Evolutionary conservation across 53 echinoderm and acorn worm genomes (phyloP).

Genomic region (Temnopleurus reevesii): DNA sequence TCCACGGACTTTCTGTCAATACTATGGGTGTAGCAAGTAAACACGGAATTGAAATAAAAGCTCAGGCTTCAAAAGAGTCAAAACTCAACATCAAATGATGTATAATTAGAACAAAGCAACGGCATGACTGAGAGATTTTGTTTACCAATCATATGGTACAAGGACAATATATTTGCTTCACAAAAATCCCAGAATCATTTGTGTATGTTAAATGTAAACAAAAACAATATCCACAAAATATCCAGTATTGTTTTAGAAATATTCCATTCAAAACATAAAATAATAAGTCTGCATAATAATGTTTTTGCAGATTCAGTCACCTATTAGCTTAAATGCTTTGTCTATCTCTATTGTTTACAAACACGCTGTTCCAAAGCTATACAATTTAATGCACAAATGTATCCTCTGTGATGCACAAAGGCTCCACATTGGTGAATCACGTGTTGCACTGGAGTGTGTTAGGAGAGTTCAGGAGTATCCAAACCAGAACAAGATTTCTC

Average conservation of each 20-base stretch:
- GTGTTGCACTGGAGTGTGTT: neutral
- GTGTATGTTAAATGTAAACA: no score
- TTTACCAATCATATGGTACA: neutral
- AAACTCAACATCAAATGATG: neutral
- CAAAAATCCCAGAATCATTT: neutral
- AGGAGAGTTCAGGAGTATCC: neutral
- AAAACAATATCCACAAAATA: neutral
- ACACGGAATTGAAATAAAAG: neutral
- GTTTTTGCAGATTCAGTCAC: neutral
- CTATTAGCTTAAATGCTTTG: neutral
- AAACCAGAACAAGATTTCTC: neutral
- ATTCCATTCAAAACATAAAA: neutral
- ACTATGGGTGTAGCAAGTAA: slow-evolving; percentile 9
- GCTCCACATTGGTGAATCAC: neutral
- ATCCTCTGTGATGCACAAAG: neutral
- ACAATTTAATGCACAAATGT: neutral
- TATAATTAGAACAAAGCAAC: neutral
- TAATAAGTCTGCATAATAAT: neutral
- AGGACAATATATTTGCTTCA: neutral
- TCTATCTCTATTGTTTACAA: neutral
- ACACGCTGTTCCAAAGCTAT: no score
- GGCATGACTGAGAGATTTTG: neutral
- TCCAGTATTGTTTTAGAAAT: neutral
- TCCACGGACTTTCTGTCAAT: neutral
- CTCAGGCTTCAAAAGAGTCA: neutral